Percentiles rank a stretch among this genome's conserved stretches.
phyloP scores from a whole-genome alignment of 2,113 vertebrate genomes.

The Bufo gargarizans region DNA sequence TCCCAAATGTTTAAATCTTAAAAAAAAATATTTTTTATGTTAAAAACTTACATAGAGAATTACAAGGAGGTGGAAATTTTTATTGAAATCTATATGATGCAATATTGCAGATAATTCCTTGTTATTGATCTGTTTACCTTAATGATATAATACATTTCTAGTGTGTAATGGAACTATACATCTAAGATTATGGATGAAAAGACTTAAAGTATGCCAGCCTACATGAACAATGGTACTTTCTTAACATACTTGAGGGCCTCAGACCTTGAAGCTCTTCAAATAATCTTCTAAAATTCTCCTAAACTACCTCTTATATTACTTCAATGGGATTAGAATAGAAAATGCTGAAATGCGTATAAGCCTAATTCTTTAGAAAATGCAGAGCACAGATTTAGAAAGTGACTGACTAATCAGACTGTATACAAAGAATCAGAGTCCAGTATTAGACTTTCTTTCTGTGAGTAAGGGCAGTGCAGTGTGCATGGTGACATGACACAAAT shows the following conservation, averaged over 20 bases:
- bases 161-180: background rate
- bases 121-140: background rate
- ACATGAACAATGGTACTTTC: background rate
- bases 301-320: background rate
- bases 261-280: background rate
- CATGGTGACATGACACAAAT: background rate
- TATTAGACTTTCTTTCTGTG: background rate
- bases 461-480: background rate
- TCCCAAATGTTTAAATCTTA: background rate
- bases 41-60: background rate
- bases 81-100: background rate
- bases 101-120: background rate
- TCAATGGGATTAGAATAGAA: slow-evolving; percentile 8
- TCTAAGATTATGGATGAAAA: background rate
- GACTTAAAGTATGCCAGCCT: background rate
- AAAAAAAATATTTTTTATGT: background rate
- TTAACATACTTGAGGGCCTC: background rate
- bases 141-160: background rate
- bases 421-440: background rate
- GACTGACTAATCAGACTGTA: background rate
- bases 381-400: background rate
- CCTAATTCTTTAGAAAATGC: background rate
- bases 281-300: background rate
- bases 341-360: background rate
- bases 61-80: background rate